phyloP scores from a whole-genome alignment of 2,797 vertebrate genomes.

The Molothrus aeneus region DNA sequence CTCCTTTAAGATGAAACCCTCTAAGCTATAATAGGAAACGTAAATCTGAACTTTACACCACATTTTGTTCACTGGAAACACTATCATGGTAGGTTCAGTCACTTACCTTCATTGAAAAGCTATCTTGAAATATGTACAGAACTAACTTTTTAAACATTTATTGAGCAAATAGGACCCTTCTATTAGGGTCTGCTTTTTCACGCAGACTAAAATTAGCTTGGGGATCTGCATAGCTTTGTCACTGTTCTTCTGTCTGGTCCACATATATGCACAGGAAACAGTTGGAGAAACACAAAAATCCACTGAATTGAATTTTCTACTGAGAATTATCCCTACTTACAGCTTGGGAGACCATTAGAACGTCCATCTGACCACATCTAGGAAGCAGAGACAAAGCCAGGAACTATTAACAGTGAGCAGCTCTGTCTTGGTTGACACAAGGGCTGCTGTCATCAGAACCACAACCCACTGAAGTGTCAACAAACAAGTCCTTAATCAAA shows the following conservation, averaged over 20 bases:
- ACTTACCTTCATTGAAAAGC: slow-evolving; percentile 13
- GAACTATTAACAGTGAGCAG: background rate
- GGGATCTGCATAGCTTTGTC: background rate
- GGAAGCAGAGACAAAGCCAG: slow-evolving; percentile 11
- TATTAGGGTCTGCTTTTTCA: background rate
- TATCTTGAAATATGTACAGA: background rate
- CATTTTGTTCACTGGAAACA: background rate
- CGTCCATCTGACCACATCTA: background rate
- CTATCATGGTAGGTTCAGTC: background rate
- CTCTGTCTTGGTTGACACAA: background rate
- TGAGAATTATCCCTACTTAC: background rate
- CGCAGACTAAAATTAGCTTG: background rate
- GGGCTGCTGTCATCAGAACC: background rate
- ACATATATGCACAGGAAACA: background rate
- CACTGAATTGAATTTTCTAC: background rate
- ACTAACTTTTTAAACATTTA: background rate
- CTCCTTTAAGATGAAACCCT: slow-evolving; percentile 27
- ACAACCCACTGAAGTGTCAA: background rate
- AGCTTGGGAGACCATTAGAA: background rate
- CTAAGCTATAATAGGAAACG: slow-evolving; percentile 3
- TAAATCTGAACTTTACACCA: slow-evolving; percentile 17
- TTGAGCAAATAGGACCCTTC: background rate
- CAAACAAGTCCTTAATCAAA: background rate
- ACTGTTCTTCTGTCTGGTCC: background rate
- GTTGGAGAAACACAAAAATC: background rate